Evolutionary conservation across 2,113 vertebrate species (phyloP).

Genomic region (Propithecus coquereli): DNA sequence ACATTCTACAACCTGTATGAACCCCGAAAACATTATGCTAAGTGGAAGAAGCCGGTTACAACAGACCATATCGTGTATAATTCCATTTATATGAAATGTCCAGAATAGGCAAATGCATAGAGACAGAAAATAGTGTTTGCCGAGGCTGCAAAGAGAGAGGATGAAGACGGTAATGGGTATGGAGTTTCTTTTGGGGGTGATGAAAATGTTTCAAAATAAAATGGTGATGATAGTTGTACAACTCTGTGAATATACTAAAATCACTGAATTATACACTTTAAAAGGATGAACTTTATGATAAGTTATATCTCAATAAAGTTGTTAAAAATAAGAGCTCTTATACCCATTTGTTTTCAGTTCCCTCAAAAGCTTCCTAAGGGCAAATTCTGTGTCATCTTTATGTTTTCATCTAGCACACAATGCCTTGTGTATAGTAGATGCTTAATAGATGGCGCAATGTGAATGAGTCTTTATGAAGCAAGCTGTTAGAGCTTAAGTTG

Average conservation of each 20-base stretch:
- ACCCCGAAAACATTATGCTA: not conserved
- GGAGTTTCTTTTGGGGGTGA: not conserved
- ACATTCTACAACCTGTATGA: not conserved
- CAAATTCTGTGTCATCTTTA: not conserved
- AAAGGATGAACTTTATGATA: not conserved
- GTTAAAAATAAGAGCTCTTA: not conserved
- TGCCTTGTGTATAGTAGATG: not conserved
- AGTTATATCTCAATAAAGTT: not conserved
- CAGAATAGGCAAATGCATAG: not conserved
- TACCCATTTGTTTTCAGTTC: not conserved
- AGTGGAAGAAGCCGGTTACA: not conserved
- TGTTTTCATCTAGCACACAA: not conserved
- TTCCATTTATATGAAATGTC: not conserved
- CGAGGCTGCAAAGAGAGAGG: not conserved
- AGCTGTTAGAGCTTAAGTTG: not conserved
- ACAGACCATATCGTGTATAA: not conserved
- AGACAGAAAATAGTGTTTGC: not conserved
- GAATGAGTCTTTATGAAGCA: not conserved
- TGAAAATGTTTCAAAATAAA: not conserved
- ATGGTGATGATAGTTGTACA: not conserved
- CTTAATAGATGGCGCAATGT: not conserved
- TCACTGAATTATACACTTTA: not conserved
- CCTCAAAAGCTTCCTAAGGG: not conserved
- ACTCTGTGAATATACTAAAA: not conserved
- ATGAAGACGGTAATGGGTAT: not conserved